Conservation (phyloP, 2,797 vertebrate genomes). For the Carapus acus region DNA sequence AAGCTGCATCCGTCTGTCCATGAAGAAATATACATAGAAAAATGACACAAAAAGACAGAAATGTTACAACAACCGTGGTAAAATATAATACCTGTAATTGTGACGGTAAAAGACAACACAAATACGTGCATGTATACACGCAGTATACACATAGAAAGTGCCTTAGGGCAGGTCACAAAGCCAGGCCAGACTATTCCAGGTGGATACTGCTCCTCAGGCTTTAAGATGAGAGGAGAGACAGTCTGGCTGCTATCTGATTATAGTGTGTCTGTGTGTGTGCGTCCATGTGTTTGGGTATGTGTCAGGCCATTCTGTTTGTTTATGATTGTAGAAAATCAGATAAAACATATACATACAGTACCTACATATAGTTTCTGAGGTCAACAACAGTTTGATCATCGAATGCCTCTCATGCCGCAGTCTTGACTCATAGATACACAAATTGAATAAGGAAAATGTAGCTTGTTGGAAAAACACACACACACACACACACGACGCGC, state of each 20-base stretch:
- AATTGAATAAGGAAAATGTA: too few relatives aligned
- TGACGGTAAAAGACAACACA: too few relatives aligned
- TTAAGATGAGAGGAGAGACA: slow-evolving; percentile 53
- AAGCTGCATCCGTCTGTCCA: too few relatives aligned
- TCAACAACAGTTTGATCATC: background rate
- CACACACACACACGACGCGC: too few relatives aligned
- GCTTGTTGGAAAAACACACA: too few relatives aligned
- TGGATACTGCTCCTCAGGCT: slow-evolving; percentile 56
- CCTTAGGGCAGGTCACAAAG: slow-evolving; percentile 58
- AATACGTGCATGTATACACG: slow-evolving; percentile 9
- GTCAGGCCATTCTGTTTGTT: slow-evolving; percentile 8
- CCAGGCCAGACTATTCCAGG: slow-evolving; percentile 66
- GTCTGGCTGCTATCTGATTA: slow-evolving; percentile 50
- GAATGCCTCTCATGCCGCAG: background rate
- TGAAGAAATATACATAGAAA: slow-evolving; percentile 22
- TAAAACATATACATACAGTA: background rate
- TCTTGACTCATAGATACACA: background rate
- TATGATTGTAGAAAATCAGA: background rate
- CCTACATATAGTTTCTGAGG: background rate
- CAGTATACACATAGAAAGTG: slow-evolving; percentile 14
- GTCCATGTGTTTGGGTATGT: slow-evolving; percentile 10
- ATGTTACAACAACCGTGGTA: slow-evolving; percentile 13
- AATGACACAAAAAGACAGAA: slow-evolving; percentile 38
- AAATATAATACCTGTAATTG: too few relatives aligned
- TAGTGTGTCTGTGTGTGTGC: slow-evolving; percentile 17